Evolutionary conservation across 2,113 vertebrate genomes (phyloP).

Genomic region (Xyliphius kryptos): DNA sequence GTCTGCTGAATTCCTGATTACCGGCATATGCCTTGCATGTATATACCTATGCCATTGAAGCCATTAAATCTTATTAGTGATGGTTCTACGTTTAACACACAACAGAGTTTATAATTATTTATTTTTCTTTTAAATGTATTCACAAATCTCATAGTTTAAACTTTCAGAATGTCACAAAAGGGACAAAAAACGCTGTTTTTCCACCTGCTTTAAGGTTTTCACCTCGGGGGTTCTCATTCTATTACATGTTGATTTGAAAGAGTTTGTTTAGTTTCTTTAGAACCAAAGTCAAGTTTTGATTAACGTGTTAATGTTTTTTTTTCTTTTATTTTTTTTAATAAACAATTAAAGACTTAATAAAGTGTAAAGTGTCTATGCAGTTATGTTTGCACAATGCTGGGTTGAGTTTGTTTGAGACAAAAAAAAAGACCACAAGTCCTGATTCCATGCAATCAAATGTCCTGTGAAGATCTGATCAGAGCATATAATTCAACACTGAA

Average conservation of each 20-base stretch:
- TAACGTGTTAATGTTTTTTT: constrained; percentile 44
- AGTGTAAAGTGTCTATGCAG: neutral
- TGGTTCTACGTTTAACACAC: constrained; percentile 14
- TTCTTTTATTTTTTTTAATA: constrained; percentile 20
- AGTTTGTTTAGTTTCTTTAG: constrained; percentile 61
- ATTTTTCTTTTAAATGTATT: constrained; percentile 60
- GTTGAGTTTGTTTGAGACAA: too few relatives aligned
- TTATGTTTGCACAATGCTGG: too few relatives aligned
- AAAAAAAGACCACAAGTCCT: too few relatives aligned
- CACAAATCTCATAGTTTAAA: constrained; percentile 32
- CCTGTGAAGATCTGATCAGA: neutral
- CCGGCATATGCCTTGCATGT: constrained; percentile 1
- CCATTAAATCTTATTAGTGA: neutral
- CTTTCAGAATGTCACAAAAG: constrained; percentile 58
- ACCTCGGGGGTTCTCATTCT: neutral
- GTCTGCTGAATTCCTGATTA: neutral
- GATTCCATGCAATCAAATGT: neutral
- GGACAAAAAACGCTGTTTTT: constrained; percentile 50
- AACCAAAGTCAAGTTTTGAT: constrained; percentile 56
- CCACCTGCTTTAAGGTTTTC: neutral
- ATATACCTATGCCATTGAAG: neutral
- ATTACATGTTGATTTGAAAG: constrained; percentile 53
- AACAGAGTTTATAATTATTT: constrained; percentile 55
- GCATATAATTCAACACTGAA: neutral
- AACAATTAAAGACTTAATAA: constrained; percentile 62